phyloP scores from a whole-genome alignment of 2,113 vertebrate genomes.

The Orycteropus afer region DNA sequence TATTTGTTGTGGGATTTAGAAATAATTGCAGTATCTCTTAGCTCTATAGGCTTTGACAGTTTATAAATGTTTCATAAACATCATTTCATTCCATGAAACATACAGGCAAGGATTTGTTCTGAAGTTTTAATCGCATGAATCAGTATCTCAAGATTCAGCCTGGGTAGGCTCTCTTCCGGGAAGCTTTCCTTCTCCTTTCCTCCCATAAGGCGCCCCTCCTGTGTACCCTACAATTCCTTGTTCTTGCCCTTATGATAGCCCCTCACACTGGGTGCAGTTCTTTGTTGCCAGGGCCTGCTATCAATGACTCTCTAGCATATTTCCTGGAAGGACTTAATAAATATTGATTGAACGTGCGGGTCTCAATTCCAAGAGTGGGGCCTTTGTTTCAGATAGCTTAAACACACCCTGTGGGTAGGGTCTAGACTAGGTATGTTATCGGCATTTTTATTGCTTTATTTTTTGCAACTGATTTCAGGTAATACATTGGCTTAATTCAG shows the following conservation, averaged over 20 bases:
- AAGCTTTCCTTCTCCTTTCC: neutral
- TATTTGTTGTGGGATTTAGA: constrained; percentile 40
- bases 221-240: neutral
- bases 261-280: neutral
- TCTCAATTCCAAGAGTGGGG: constrained; percentile 41
- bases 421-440: neutral
- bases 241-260: neutral
- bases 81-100: neutral
- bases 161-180: neutral
- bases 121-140: neutral
- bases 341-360: constrained; percentile 44
- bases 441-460: neutral
- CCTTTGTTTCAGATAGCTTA: constrained; percentile 44
- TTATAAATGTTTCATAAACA: constrained; percentile 50
- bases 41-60: neutral
- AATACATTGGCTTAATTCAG: constrained; percentile 7
- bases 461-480: constrained; percentile 39
- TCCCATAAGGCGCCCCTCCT: neutral
- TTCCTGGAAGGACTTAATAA: constrained; percentile 53
- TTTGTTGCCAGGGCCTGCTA: constrained; percentile 5
- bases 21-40: neutral
- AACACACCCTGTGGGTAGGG: constrained; percentile 18
- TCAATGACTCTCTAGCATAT: constrained; percentile 24
- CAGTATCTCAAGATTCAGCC: neutral
- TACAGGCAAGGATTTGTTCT: constrained; percentile 9